A percentile compares a stretch with the other conserved stretches of the same genome.
Evolutionary conservation across 2,888 invertebrate genomes (phyloP).

Genomic region (Phaedon cochleariae): DNA sequence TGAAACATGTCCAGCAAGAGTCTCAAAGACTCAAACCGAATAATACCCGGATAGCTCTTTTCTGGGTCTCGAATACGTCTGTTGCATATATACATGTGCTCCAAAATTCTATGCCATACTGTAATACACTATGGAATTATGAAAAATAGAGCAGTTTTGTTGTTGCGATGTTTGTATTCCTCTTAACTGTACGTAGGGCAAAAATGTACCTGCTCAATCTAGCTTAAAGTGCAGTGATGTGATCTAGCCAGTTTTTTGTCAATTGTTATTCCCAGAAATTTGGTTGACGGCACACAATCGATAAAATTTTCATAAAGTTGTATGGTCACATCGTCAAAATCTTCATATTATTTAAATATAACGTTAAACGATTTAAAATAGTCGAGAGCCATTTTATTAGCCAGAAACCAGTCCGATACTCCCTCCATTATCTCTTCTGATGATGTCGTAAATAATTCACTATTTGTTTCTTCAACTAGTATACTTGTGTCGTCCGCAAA

Average conservation of each 20-base stretch:
- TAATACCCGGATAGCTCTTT: background rate
- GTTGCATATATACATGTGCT: background rate
- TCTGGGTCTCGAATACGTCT: background rate
- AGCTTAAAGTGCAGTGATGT: background rate
- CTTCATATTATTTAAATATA: slow-evolving; percentile 10
- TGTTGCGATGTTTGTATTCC: background rate
- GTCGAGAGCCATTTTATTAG: background rate
- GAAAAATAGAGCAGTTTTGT: background rate
- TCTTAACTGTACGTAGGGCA: background rate
- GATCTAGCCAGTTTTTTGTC: background rate
- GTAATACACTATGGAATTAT: background rate
- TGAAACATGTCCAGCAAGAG: background rate
- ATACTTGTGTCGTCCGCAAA: background rate
- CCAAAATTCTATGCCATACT: background rate
- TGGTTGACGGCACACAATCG: slow-evolving; percentile 5
- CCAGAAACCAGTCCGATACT: background rate
- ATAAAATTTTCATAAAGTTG: slow-evolving; percentile 2
- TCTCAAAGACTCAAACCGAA: background rate
- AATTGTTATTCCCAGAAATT: slow-evolving; percentile 7
- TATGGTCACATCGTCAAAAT: slow-evolving; percentile 5
- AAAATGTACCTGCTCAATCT: slow-evolving; percentile 4
- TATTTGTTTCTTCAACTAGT: background rate
- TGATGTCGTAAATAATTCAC: background rate
- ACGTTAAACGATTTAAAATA: background rate
- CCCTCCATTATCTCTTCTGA: slow-evolving; percentile 1